Conservation (phyloP, 1,140 invertebrate species). For the Drosophila subpulchrella region DNA sequence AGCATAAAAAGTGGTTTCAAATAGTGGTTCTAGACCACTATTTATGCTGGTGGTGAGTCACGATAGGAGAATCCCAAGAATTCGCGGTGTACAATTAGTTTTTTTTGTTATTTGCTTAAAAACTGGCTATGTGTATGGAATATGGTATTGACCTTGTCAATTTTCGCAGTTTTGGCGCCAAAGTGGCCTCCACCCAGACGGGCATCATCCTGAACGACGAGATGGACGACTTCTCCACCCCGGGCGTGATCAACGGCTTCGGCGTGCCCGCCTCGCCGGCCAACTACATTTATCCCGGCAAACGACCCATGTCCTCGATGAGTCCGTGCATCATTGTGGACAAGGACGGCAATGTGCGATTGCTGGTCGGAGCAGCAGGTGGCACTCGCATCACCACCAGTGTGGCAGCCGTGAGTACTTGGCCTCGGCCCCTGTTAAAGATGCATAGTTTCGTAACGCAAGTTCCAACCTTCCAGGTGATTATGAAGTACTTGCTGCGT, state of each 20-base stretch:
- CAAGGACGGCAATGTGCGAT: slow-evolving; percentile 89
- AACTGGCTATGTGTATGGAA: not conserved
- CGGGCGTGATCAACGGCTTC: slow-evolving; percentile 91
- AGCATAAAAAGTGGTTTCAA: not conserved
- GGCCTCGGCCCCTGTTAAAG: too few species aligned
- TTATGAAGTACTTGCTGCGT: slow-evolving; percentile 91
- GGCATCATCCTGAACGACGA: slow-evolving; percentile 97
- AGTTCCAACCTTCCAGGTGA: slow-evolving; percentile 84
- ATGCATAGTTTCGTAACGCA: not conserved
- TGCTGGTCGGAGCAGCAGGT: slow-evolving; percentile 95
- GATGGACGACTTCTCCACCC: slow-evolving; percentile 98
- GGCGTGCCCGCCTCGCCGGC: slow-evolving; percentile 91
- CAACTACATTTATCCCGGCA: slow-evolving; percentile 94
- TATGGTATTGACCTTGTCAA: not conserved
- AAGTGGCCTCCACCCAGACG: slow-evolving; percentile 90
- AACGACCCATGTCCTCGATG: slow-evolving; percentile 97
- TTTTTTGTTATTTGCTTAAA: not conserved
- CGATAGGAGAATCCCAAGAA: not conserved
- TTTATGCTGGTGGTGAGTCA: not conserved
- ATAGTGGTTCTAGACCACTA: not conserved
- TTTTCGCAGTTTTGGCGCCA: slow-evolving; percentile 90
- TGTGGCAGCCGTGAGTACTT: slow-evolving; percentile 85
- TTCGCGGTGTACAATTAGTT: not conserved
- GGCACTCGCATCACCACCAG: slow-evolving; percentile 96
- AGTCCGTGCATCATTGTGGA: slow-evolving; percentile 94